Evolutionary conservation across 2,888 invertebrate genomes (phyloP).

Genomic region (Synergus japonicus): DNA sequence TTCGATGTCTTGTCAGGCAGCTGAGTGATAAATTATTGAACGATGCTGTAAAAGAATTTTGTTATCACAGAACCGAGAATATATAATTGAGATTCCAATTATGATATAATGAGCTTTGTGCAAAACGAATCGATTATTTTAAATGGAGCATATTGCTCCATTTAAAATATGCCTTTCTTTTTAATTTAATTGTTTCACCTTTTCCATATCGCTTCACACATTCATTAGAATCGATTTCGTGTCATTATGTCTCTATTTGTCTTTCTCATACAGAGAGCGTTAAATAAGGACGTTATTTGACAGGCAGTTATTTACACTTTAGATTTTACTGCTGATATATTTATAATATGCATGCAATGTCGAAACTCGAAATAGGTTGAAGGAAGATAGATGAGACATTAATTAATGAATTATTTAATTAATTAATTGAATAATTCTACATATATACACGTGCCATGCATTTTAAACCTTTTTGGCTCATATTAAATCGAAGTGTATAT

Average conservation of each 20-base stretch:
- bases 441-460: too few relatives aligned
- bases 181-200: background rate
- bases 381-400: too few relatives aligned
- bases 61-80: background rate
- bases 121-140: background rate
- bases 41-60: slow-evolving; percentile 4
- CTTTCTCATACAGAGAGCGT: slow-evolving; percentile 1
- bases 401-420: too few relatives aligned
- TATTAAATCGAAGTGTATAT: too few relatives aligned
- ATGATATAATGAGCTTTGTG: background rate
- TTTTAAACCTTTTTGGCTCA: too few relatives aligned
- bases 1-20: background rate
- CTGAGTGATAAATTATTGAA: background rate
- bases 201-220: background rate
- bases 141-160: background rate
- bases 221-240: background rate
- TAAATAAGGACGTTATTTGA: slow-evolving; percentile 19
- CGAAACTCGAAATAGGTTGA: too few relatives aligned
- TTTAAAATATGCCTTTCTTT: background rate
- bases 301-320: slow-evolving; percentile 3
- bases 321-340: background rate
- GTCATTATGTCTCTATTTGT: slow-evolving; percentile 10
- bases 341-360: background rate
- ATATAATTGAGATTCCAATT: too few relatives aligned
- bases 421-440: too few relatives aligned